Conservation (phyloP, 2,888 invertebrate genomes). For the Stenchaetothrips biformis region DNA sequence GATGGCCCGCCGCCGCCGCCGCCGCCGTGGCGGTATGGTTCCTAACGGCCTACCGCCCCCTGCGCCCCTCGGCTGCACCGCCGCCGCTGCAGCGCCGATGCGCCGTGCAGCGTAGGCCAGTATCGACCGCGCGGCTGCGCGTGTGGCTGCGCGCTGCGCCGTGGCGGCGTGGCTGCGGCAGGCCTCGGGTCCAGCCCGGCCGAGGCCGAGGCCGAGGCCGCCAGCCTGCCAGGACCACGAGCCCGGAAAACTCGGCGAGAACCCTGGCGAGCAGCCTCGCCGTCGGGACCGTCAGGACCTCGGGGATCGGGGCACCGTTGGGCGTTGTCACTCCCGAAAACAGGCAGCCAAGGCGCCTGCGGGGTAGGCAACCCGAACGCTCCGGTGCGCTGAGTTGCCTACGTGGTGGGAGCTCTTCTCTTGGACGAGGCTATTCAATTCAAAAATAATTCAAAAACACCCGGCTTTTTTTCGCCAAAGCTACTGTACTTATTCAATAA, state of each 20-base stretch:
- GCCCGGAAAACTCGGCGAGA: background rate
- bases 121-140: background rate
- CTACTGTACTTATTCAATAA: too few species aligned
- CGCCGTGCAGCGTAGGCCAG: background rate
- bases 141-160: background rate
- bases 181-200: background rate
- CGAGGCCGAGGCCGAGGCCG: background rate
- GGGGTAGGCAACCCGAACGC: too few species aligned
- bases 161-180: background rate
- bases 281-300: too few species aligned
- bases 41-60: background rate
- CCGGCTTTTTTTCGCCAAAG: too few species aligned
- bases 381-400: too few species aligned
- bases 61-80: background rate
- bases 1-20: background rate
- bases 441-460: too few species aligned
- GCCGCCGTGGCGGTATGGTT: background rate
- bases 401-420: too few species aligned
- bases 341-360: too few species aligned
- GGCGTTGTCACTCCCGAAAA: too few species aligned
- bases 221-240: background rate
- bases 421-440: too few species aligned
- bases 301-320: too few species aligned
- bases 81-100: background rate
- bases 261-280: too few species aligned